Evolutionary conservation across 2,888 invertebrate species (phyloP).

Genomic region (Ochropleura plecta): DNA sequence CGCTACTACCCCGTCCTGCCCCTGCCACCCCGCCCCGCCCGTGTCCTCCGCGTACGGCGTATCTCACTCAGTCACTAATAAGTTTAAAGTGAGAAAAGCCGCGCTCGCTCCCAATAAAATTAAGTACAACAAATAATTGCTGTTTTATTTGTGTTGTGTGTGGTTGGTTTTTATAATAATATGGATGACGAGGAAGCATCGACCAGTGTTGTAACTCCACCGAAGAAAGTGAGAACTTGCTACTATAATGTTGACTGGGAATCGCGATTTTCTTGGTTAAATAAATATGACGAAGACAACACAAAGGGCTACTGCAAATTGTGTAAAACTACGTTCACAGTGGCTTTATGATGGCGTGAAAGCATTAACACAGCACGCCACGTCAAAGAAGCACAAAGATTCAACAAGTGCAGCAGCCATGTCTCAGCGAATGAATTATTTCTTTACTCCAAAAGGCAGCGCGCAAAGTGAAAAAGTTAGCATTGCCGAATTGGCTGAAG

Average conservation of each 20-base stretch:
- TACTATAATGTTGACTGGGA: conserved; percentile 26
- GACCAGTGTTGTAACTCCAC: conserved; percentile 24
- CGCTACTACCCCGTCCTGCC: neutral
- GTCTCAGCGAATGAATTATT: conserved; percentile 5
- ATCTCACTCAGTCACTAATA: neutral
- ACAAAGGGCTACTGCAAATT: conserved; percentile 20
- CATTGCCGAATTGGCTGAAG: conserved; percentile 55
- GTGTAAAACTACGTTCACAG: conserved; percentile 29
- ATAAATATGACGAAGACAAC: conserved; percentile 5
- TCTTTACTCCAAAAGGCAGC: conserved; percentile 31
- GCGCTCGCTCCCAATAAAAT: conserved; percentile 7
- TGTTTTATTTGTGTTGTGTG: no score
- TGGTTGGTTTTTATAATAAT: neutral
- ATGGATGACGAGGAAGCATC: conserved; percentile 25
- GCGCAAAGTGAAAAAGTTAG: conserved; percentile 54
- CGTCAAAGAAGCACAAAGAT: conserved; percentile 13
- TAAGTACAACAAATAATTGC: no score
- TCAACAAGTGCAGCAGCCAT: conserved; percentile 17
- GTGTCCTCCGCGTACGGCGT: conserved; percentile 3
- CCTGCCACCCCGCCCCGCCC: neutral
- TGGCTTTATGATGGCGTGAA: no score
- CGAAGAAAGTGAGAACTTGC: conserved; percentile 26
- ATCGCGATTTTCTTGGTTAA: neutral
- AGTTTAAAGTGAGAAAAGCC: conserved; percentile 1
- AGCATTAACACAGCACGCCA: conserved; percentile 11